Base-by-base conservation (phyloP, 2,888 invertebrate genomes). In the Rhamphomyia laevipes region DNA sequence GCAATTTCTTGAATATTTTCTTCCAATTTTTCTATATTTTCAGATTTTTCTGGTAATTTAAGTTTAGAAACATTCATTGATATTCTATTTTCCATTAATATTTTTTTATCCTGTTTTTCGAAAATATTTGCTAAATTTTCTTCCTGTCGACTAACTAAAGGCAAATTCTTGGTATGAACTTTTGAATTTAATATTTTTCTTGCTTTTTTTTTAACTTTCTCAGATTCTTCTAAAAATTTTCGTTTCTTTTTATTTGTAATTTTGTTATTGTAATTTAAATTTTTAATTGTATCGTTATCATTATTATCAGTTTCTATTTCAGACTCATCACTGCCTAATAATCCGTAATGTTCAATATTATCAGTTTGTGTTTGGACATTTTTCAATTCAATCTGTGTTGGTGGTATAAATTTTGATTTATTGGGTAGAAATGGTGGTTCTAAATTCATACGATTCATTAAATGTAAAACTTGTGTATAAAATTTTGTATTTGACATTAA, bases 381-480 rank as follows among this genome's bases (percentile, higher is more conserved):
- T 33, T 31, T 50, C 9, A 53, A 54, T n/a, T 52, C 44, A 1
- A 49, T 49, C 1, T 40, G 42, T 10, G 46, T 47, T 21, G 3
- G 7, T 7, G 9, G 35, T 4, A 49, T 33, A 42, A 51, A 45
- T 16, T 45, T 18, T 45, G 50, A 23, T 7, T 48, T 49, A 18
- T 56, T 58, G 56, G 70, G 64, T 16, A 74, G 76, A 71, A 95
- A 94, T 1, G 95, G 95, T 41, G 84, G 79, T 16, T 86, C 84
- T 45, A 95, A 69, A 65, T 86, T 87, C 91, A 95, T 91, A 70
- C 86, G 87, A 65, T 95, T 95, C 94, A 95, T 94, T 47, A 95
- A 74, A 72, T 95, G 94, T 43, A 95, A 63, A 11, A 85, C 80
- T 76, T 87, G 82, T 1, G 78, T 81, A 63, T 95, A 95, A 66